phyloP scores from a whole-genome alignment of 2,797 vertebrate species.

The Euthynnus affinis region DNA sequence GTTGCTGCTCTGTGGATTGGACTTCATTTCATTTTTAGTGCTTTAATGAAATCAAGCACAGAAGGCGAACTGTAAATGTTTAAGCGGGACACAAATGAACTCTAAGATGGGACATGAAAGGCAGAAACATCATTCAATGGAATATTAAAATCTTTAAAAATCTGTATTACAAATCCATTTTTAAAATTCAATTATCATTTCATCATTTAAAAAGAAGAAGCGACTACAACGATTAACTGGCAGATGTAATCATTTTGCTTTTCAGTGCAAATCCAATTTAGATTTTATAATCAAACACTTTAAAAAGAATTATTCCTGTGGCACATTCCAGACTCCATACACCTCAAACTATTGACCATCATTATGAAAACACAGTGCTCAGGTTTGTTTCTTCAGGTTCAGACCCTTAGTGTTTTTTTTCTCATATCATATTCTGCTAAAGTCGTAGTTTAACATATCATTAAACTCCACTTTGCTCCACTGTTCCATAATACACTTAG shows the following conservation, averaged over 20 bases:
- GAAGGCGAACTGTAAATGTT: background rate
- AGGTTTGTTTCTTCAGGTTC: constrained; percentile 16
- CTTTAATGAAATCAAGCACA: background rate
- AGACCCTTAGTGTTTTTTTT: constrained; percentile 1
- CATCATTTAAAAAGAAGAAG: background rate
- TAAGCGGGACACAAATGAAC: background rate
- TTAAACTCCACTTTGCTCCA: constrained; percentile 6
- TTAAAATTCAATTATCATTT: background rate
- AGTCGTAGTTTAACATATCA: background rate
- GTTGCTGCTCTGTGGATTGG: background rate
- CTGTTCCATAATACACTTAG: background rate
- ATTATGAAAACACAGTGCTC: constrained; percentile 43
- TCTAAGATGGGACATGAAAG: background rate
- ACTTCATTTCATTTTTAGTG: background rate
- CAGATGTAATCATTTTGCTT: background rate
- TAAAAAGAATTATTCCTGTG: background rate
- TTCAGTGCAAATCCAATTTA: background rate
- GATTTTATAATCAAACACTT: background rate
- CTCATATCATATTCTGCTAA: background rate
- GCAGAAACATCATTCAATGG: background rate
- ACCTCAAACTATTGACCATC: background rate
- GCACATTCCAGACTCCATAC: constrained; percentile 43
- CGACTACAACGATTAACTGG: background rate
- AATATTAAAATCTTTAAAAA: background rate
- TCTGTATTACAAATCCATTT: background rate